Base-by-base conservation (phyloP, 2,113 vertebrate species). In the Myotis lucifugus region DNA sequence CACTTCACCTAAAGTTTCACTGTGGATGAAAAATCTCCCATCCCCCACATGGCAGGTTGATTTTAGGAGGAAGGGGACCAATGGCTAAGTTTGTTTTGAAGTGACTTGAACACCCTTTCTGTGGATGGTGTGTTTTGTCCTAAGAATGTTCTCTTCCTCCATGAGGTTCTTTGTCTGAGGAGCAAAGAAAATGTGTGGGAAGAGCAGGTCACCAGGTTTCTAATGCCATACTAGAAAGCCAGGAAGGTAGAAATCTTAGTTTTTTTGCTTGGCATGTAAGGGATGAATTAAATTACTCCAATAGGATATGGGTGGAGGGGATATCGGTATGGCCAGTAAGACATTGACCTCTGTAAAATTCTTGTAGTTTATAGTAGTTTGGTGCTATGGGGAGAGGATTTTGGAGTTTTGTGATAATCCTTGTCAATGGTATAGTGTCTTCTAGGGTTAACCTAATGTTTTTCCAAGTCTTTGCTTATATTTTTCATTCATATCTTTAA, bases 401-500 rank as follows among this genome's bases (percentile, higher is more conserved):
- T 90, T 8, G 21, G 42, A 37, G 18, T 34, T 93, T 84, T 81
- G 50, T 21, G 66, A 73, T 85, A 76, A 85, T 90, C 69, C 27
- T 91, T 96, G 54, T 23, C 81, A 70, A 10, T 74, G 54, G 8
- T 79, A 14, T 84, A 50, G n/a, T 92, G 82, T 94, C 85, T 89
- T 94, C 42, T 77, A 85, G 64, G 66, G 25, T 83, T 88, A 79
- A 34, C 29, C 59, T 91, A 70, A 50, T 87, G 29, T 87, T 84
- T 91, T 85, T 54, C 14, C 19, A 34, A 86, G 21, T 67, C 12
- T 74, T 3, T 79, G 46, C 46, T 94, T 88, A 27, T 48, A 23
- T 85, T 95, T 95, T 91, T 77, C 37, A 92, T 73, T 95, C 15
- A 78, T 9, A n/a, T 94, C 12, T 92, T 97, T 88, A 83, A 91